Base-by-base conservation (phyloP, 1,140 invertebrate species). In the Globodera rostochiensis region DNA sequence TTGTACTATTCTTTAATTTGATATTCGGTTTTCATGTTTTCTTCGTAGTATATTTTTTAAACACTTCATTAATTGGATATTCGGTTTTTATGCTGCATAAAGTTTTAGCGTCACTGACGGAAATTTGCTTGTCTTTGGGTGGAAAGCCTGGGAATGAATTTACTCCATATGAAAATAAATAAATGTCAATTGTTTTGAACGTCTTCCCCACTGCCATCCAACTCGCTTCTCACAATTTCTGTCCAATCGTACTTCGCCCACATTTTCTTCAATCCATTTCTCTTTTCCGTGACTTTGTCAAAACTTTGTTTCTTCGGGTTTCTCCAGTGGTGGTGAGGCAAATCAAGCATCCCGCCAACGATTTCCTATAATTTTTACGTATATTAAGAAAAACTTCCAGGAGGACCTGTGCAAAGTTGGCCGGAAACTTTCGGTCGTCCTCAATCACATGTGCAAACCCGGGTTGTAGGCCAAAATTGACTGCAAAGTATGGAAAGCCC, bases 381-480 rank as follows among this genome's bases (percentile, higher is more conserved):
- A 36, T 11, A 9, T 66, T 9, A 49, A 25, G 45, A 15, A 80
- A 60, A 71, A 53, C 60, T 81, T 47, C 60, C 4, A 57, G 8
- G 36, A 15, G 36, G 91, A 95, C 95, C 92, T 95, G 93, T 67
- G 94, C 96, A 93, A 98, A 98, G 91, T 95, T 94, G 66, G 88
- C 91, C 0, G 96, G 94, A 91, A 98, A 98, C 47, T 93, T 88
- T 80, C 93, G 91, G 90, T 96, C 94, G 91, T 98, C 95, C 91
- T 98, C 97, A 87, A 98, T 96, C 0, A 98, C 94, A 91, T 98
- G 96, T 77, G 95, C 96, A 91, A 94, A 98, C 4, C 97, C 97
- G 66, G 93, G 92, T 74, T 95, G 93, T 8, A 90, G 79, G 49
- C 95, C 96, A 92, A 98, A 98, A 90, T 95, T 93, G 1, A 98